phyloP scores from a whole-genome alignment of 2,113 vertebrate genomes.

The Tenebrosternarchus preto region DNA sequence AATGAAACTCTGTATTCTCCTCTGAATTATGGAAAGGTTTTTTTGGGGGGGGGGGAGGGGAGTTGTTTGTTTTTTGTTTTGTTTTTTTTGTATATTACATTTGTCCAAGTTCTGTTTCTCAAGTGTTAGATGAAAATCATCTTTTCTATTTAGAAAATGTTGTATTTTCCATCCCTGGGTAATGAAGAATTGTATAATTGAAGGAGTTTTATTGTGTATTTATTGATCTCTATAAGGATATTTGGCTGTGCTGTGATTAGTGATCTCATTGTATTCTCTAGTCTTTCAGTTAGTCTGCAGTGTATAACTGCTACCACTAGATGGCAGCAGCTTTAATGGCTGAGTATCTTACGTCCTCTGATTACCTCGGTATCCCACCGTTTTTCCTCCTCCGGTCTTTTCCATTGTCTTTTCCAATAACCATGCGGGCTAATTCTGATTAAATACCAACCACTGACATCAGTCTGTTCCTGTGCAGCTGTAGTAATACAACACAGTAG shows the following conservation, averaged over 20 bases:
- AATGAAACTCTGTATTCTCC: neutral
- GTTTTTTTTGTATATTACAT: neutral
- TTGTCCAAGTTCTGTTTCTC: neutral
- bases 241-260: neutral
- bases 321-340: conserved; percentile 68
- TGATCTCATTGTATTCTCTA: neutral
- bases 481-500: neutral
- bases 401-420: neutral
- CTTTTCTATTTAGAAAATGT: neutral
- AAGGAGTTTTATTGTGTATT: conserved; percentile 5
- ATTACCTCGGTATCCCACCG: conserved; percentile 42
- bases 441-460: neutral
- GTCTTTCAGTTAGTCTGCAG: neutral
- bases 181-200: conserved; percentile 1
- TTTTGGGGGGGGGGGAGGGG: no score
- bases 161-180: neutral
- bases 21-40: neutral
- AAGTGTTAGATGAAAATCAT: neutral
- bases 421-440: neutral
- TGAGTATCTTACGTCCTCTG: neutral
- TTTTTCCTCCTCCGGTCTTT: neutral
- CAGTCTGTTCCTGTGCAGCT: neutral
- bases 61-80: neutral
- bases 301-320: conserved; percentile 65
- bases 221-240: conserved; percentile 28